These are phyloP conservation scores for Siderastrea siderea DNA, from an alignment of 92 coral and sea anemone genomes.

Conservation along the genomic window DNA sequence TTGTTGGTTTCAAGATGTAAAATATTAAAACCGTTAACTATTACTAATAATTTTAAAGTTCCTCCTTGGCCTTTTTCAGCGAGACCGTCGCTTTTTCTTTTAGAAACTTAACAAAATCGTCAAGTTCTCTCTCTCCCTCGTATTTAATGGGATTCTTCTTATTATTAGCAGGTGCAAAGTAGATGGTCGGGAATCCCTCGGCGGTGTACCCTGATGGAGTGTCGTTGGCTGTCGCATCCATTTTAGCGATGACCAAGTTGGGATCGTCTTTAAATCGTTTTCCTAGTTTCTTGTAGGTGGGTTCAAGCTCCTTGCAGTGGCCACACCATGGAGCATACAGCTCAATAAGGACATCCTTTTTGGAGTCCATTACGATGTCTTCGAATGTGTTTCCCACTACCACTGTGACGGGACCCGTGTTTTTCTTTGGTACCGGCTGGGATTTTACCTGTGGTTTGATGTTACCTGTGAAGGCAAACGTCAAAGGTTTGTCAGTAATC, in stretches of 20 bases:
- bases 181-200: slow-evolving; percentile 93
- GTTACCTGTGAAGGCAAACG: slow-evolving; percentile 63
- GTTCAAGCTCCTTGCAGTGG: slow-evolving; percentile 91
- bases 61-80: slow-evolving; percentile 77
- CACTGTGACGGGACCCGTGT: slow-evolving; percentile 88
- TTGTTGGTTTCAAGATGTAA: background rate
- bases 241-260: slow-evolving; percentile 90
- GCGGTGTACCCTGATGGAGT: slow-evolving; percentile 75
- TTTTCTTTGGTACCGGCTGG: slow-evolving; percentile 91
- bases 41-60: slow-evolving; percentile 64
- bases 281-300: slow-evolving; percentile 89
- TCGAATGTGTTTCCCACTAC: slow-evolving; percentile 96
- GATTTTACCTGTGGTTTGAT: slow-evolving; percentile 90
- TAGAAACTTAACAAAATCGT: slow-evolving; percentile 86
- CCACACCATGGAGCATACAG: slow-evolving; percentile 99
- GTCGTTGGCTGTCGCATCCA: slow-evolving; percentile 96
- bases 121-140: slow-evolving; percentile 85
- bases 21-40: background rate
- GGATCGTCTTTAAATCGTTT: slow-evolving; percentile 85
- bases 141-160: slow-evolving; percentile 89
- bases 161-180: slow-evolving; percentile 86
- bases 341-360: slow-evolving; percentile 95
- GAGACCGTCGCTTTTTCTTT: slow-evolving; percentile 88
- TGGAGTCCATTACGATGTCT: slow-evolving; percentile 86
- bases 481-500: background rate